Base-by-base conservation (phyloP, 2,113 vertebrate genomes). In the Tenebrosternarchus preto region DNA sequence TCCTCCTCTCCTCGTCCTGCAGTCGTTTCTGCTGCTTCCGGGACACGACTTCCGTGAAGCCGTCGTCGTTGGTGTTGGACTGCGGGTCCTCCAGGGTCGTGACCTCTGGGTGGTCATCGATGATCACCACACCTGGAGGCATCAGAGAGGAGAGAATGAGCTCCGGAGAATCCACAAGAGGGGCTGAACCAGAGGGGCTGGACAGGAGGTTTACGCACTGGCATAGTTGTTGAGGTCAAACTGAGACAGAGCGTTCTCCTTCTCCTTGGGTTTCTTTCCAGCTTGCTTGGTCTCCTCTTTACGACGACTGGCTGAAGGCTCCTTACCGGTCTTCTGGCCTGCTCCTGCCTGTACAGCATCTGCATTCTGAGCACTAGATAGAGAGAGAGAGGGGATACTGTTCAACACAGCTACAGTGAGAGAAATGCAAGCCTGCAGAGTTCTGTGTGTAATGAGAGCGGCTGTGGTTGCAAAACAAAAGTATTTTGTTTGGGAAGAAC, bases 181-280 rank as follows among this genome's bases (percentile, higher is more conserved):
- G n/a, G n/a, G n/a, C n/a, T n/a, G n/a, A n/a, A n/a, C n/a, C n/a
- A n/a, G n/a, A n/a, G n/a, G n/a, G n/a, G n/a, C n/a, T n/a, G n/a
- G n/a, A n/a, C n/a, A n/a, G n/a, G n/a, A n/a, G 61, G 36, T 1
- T n/a, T 57, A 91, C 97, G 86, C 90, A 99, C 98, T 99, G 90
- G 98, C 98, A 39, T 99, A 99, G 90, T 99, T 99, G 91, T 99
- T 99, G 77, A 99, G 96, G 88, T 99, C 98, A 89, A 99, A 99
- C 80, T 99, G 98, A 73, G 96, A 99, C 16, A 99, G 92, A 0
- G 97, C 98, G 78, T 99, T 98, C 80, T 93, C 93, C 91, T 96
- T 96, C 87, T 96, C 97, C 87, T 99, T 99, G 69, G 96, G 95
- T 85, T 98, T 99, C 89, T 98, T 98, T 27, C 94, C 90, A 2